A percentile compares a stretch with the other conserved stretches of the same genome.
These are phyloP conservation scores for Ascaphus truei DNA, from an alignment of 2,113 vertebrate species.

Conservation along the genomic window DNA sequence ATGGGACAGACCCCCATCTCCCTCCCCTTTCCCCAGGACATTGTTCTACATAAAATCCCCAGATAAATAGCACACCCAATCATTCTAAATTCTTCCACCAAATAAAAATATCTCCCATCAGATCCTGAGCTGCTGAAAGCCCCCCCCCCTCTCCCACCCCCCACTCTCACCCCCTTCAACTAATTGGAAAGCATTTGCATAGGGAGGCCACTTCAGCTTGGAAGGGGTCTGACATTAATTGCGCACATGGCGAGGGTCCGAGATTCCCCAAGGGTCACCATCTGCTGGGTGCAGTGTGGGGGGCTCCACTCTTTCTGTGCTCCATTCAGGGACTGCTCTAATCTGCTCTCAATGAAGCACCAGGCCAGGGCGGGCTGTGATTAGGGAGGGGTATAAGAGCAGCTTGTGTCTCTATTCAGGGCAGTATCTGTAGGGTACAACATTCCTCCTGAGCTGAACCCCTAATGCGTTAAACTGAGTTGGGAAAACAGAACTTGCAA, in stretches of 20 bases:
- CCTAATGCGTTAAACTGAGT: too few relatives aligned
- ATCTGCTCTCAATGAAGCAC: conserved; percentile 19
- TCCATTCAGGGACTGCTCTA: conserved; percentile 1
- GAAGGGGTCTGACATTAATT: conserved; percentile 19
- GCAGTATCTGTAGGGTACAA: too few relatives aligned
- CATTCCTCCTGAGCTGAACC: too few relatives aligned
- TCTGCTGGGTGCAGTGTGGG: conserved; percentile 6
- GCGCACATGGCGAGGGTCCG: neutral
- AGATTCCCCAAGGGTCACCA: conserved; percentile 8
- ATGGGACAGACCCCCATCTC: neutral
- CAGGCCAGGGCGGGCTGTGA: neutral
- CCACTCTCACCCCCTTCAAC: neutral
- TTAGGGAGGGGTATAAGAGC: too few relatives aligned
- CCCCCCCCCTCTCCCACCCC: too few relatives aligned
- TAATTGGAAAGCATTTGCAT: conserved; percentile 22
- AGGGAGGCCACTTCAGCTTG: conserved; percentile 3
- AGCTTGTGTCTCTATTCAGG: too few relatives aligned
- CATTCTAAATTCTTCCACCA: too few relatives aligned
- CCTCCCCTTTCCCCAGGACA: too few relatives aligned
- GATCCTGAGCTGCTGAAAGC: too few relatives aligned
- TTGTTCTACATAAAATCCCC: neutral
- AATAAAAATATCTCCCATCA: neutral
- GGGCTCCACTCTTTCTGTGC: neutral
- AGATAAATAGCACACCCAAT: neutral
- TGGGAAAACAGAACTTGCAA: too few relatives aligned